A percentile compares a stretch with the other conserved stretches of the same genome.
Conservation (phyloP, 64 coral and sea anemone species). For the Orbicella faveolata region DNA sequence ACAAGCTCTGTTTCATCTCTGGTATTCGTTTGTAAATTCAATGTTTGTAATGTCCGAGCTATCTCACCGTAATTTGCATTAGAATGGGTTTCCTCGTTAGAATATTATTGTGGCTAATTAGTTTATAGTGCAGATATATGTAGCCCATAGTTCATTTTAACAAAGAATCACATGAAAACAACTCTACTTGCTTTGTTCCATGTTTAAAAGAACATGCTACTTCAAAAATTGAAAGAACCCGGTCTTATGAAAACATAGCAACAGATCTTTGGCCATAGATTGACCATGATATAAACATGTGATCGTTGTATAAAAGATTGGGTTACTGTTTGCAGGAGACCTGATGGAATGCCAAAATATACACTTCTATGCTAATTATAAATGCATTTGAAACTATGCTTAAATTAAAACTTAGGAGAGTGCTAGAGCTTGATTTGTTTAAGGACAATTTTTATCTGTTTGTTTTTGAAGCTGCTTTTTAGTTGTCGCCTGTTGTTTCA, state of each 20-base stretch:
- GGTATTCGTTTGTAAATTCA: background rate
- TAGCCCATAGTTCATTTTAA: background rate
- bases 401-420: no score
- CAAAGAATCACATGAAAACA: slow-evolving; percentile 3
- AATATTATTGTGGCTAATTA: slow-evolving; percentile 6
- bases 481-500: background rate
- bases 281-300: background rate
- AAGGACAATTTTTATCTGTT: background rate
- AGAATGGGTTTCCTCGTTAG: slow-evolving; percentile 25
- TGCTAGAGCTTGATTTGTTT: background rate
- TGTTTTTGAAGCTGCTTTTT: background rate
- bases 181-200: background rate
- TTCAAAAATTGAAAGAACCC: background rate
- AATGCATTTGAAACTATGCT: background rate
- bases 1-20: background rate
- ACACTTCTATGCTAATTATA: background rate
- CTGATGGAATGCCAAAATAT: slow-evolving; percentile 12
- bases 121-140: background rate
- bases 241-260: slow-evolving; percentile 27
- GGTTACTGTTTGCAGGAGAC: slow-evolving; percentile 12
- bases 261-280: background rate
- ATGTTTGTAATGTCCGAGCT: background rate
- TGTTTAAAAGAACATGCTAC: background rate
- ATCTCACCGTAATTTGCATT: background rate
- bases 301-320: background rate